Percentiles rank a stretch among this genome's conserved stretches.
phyloP scores from a whole-genome alignment of 2,888 invertebrate species.

The Rotaria magnacalcarata region DNA sequence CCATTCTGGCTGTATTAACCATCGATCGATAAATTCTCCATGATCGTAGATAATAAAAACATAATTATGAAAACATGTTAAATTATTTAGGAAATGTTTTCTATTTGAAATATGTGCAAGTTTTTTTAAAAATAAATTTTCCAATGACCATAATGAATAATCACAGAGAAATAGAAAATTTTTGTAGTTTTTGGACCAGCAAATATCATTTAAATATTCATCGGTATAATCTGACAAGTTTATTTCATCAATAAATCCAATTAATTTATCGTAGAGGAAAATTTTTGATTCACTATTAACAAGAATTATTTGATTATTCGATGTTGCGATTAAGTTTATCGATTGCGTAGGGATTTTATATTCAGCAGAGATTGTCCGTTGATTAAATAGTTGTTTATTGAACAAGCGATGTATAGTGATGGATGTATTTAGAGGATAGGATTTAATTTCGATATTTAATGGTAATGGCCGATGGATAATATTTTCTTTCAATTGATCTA shows the following conservation, averaged over 20 bases:
- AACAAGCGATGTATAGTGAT: neutral
- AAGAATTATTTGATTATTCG: neutral
- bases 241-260: neutral
- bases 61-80: neutral
- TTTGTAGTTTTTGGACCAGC: neutral
- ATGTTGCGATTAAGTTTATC: neutral
- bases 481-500: neutral
- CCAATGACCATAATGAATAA: neutral
- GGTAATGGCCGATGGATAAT: neutral
- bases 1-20: neutral
- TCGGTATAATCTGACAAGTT: neutral
- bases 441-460: neutral
- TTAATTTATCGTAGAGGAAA: neutral
- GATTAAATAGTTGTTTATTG: neutral
- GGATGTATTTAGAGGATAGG: neutral
- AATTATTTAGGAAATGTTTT: neutral
- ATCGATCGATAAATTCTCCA: conserved; percentile 3
- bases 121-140: conserved; percentile 4
- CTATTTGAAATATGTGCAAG: neutral
- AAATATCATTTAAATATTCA: conserved; percentile 16
- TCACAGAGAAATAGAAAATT: conserved; percentile 13
- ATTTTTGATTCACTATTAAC: neutral
- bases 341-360: neutral
- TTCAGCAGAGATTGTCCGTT: neutral
- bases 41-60: neutral